Conservation (phyloP, 2,888 invertebrate genomes). For the Acleris laterana region DNA sequence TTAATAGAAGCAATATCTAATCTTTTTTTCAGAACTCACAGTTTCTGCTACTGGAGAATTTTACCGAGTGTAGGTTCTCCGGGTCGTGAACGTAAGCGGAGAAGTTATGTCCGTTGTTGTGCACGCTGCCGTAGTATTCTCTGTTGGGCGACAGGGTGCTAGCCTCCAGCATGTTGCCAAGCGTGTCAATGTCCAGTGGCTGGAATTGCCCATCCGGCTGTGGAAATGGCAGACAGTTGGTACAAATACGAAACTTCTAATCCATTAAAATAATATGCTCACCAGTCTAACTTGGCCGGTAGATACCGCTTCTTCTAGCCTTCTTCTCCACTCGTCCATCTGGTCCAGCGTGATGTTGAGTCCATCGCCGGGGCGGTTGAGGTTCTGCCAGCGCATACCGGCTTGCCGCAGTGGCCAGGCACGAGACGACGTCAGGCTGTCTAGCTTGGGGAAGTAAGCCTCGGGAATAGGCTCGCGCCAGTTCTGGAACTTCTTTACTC, state of each 20-base stretch:
- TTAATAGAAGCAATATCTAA: too few species aligned
- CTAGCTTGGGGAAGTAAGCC: conserved; percentile 93
- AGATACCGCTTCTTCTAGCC: conserved; percentile 90
- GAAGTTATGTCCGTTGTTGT: conserved; percentile 90
- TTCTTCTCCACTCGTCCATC: conserved; percentile 89
- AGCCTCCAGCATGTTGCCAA: conserved; percentile 90
- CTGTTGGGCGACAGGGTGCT: conserved; percentile 87
- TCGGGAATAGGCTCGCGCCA: conserved; percentile 88
- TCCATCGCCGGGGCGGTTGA: conserved; percentile 87
- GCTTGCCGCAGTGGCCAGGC: conserved; percentile 89
- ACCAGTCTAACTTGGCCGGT: conserved; percentile 86
- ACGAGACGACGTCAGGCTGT: conserved; percentile 88
- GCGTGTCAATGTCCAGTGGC: conserved; percentile 85
- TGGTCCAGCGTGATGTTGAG: conserved; percentile 86
- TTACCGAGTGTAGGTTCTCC: conserved; percentile 87
- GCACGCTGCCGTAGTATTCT: conserved; percentile 88
- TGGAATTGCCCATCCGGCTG: conserved; percentile 79
- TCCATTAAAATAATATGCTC: conserved; percentile 48
- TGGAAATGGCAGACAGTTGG: background rate
- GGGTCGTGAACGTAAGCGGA: conserved; percentile 90
- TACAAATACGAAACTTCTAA: background rate
- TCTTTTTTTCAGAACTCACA: too few species aligned
- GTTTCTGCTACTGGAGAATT: background rate
- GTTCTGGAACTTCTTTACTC: conserved; percentile 87
- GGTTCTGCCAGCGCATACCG: conserved; percentile 84